Base-by-base conservation (phyloP, 2,888 invertebrate species). In the Mimumesa dahlbomi region DNA sequence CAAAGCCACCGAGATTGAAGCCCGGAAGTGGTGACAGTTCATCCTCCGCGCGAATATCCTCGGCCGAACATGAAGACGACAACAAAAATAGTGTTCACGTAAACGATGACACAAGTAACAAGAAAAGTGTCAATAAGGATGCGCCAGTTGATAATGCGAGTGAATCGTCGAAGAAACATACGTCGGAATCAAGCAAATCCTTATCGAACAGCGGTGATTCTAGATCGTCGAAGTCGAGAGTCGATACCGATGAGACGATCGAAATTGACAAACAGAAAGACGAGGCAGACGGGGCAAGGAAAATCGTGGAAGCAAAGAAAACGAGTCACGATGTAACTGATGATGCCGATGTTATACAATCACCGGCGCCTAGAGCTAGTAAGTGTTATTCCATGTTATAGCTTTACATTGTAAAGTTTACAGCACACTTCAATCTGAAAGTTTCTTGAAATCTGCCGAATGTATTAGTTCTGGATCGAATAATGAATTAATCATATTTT, bases 1-100 rank as follows among this genome's bases (percentile, higher is more conserved):
- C 82, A 77, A 90, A 76, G 83, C 90, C 87, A 87, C 53, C 83
- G 18, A 79, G 83, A 71, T 65, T 91, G 90, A 88, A 89, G 90
- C 56, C 91, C 90, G 57, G 90, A 90, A 66, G 88, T 91, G 59
- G 90, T 87, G 83, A 91, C 89, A 89, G 82, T 90, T 73, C 91
- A 1, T 49, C 65, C 0, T 29, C 9, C 13, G 73, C 45, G 42
- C 43, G 49, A 36, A 18, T 66, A 13, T 63, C 70, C 1, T 57
- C 48, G 14, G 45, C 90, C 18, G 64, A 69, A 6, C n/a, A n/a
- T n/a, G 63, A 68, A n/a, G 53, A 54, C 9, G 49, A 66, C 9
- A 40, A 66, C 22, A 22, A 48, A 19, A 31, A 1, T 13, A 13
- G 9, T n/a, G 40, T 45, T 0, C 29, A 13, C 16, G 53, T 72